Evolutionary conservation across 2,113 vertebrate species (phyloP), one percentile per base, ranked within the genome.

Genomic region (Aspiorhynchus laticeps): DNA sequence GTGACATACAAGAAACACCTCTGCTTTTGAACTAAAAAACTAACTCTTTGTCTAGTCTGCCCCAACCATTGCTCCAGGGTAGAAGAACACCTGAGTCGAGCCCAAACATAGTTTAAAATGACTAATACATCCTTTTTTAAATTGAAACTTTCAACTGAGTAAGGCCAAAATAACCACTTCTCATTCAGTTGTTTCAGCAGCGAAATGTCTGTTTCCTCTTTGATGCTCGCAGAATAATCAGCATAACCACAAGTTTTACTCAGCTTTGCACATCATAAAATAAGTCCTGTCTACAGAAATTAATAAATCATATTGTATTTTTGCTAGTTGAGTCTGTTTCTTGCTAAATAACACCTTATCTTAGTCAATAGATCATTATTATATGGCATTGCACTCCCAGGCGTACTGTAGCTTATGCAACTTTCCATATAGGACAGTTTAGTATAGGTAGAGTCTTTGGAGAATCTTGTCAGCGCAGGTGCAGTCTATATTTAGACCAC

Each of bases 1-100:
- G 21, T 51, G 92, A 91, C 93, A 92, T 95, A 94, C 91, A 94
- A 94, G 93, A 94, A 96, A 95, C 95, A 95, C 93, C 94, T 92
- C 92, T 94, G 92, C 91, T 94, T 88, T 93, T 56, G 63, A 94
- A 94, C 94, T 94, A 65, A 94, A 88, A 89, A 87, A 81, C 67
- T 24, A 88, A 82, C 90, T 93, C 95, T 96, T 96, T 96, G 95
- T 96, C 93, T 95, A 93, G 93, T 91, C 91, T 75, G 1, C 71
- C 24, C 12, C 21, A 74, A 15, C 38, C 1, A 75, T n/a, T 12
- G 6, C 21, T 73, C 4, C 69, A 73, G 36, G 10, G 36, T 38
- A 73, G 5, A 73, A n/a, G 36, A 46, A 26, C 41, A 75, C 14
- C 75, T 31, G 14, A 31, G n/a, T 69, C 6, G 5, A 67, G 38